Evolutionary conservation across 2,797 vertebrate genomes (phyloP).

Genomic region (Pristis pectinata): DNA sequence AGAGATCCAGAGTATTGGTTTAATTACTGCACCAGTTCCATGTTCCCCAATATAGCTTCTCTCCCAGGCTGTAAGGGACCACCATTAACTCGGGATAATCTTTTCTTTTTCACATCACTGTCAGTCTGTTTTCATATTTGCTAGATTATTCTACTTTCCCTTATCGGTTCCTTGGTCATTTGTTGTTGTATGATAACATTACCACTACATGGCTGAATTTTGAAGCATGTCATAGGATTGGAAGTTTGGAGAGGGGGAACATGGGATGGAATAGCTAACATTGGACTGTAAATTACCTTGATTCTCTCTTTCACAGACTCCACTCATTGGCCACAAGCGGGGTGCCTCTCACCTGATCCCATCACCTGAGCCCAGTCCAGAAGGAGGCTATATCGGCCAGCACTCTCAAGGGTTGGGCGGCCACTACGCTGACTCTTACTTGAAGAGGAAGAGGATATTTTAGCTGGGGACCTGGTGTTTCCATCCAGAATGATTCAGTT

Average conservation of each 20-base stretch:
- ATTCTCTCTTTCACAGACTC: constrained; percentile 59
- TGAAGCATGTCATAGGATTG: background rate
- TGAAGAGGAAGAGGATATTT: constrained; percentile 88
- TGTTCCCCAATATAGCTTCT: no score
- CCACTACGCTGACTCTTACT: constrained; percentile 87
- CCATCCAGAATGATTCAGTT: background rate
- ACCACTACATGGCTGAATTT: background rate
- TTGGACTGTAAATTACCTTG: background rate
- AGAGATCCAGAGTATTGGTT: no score
- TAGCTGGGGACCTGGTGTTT: constrained; percentile 47
- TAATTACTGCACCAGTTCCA: no score
- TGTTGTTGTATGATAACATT: no score
- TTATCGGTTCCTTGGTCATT: background rate
- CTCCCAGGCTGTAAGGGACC: no score
- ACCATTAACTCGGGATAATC: no score
- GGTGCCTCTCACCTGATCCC: constrained; percentile 80
- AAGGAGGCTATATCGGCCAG: constrained; percentile 82
- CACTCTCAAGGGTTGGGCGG: constrained; percentile 87
- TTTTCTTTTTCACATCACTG: no score
- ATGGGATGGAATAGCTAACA: background rate
- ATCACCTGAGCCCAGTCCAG: constrained; percentile 82
- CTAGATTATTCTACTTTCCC: no score
- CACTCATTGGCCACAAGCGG: constrained; percentile 78
- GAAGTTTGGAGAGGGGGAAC: background rate
- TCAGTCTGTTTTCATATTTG: no score